A percentile compares a stretch with the other conserved stretches of the same genome.
phyloP scores from a whole-genome alignment of 2,797 vertebrate species.

The Peromyscus eremicus region DNA sequence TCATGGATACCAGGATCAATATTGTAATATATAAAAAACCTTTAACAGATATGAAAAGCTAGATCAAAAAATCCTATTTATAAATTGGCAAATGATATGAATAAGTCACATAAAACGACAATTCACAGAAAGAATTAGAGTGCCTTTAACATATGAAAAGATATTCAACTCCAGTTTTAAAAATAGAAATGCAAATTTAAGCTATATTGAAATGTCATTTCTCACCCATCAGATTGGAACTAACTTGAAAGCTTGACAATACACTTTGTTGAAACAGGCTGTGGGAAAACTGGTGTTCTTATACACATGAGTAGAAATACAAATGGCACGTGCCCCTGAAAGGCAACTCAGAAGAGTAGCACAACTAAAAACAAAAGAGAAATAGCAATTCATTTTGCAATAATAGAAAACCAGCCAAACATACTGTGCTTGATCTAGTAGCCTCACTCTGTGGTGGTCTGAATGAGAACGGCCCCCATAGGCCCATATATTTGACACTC shows the following conservation, averaged over 20 bases:
- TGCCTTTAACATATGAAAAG: constrained; percentile 53
- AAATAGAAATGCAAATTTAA: constrained; percentile 56
- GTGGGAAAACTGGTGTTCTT: not conserved
- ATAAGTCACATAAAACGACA: constrained; percentile 21
- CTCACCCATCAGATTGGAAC: constrained; percentile 8
- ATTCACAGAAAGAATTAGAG: constrained; percentile 53
- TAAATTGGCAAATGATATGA: constrained; percentile 29
- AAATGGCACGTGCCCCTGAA: not conserved
- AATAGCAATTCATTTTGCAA: not conserved
- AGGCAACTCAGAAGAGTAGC: not conserved
- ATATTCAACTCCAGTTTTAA: constrained; percentile 18
- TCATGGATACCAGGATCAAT: not conserved
- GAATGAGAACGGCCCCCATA: not conserved
- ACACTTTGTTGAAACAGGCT: not conserved
- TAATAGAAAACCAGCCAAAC: not conserved
- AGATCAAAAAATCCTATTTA: constrained; percentile 34
- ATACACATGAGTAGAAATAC: not conserved
- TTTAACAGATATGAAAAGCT: constrained; percentile 10
- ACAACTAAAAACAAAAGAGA: not conserved
- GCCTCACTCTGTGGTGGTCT: not conserved
- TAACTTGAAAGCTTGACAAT: not conserved
- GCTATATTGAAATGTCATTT: not conserved
- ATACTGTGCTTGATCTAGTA: not conserved
- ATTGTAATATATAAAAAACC: not conserved
- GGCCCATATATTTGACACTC: not conserved